Evolutionary conservation across 2,113 vertebrate genomes (phyloP), one percentile per base, ranked within the genome.

Genomic region (Tragelaphus imberbis): DNA sequence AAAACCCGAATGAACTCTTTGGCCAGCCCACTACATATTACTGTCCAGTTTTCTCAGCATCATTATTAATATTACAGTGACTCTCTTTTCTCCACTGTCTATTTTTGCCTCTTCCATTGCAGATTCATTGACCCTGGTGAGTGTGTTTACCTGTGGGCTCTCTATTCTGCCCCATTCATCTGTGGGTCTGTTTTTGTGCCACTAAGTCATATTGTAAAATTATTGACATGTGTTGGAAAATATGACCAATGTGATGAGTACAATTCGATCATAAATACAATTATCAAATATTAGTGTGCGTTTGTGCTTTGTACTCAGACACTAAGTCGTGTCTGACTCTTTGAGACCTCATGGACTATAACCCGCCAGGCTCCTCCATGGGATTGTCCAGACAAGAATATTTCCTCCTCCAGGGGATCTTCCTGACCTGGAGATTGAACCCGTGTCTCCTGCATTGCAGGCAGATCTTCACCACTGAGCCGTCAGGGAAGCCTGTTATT

Each of bases 251-350:
- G 15, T 36, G 53, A 53, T 86, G 11, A 89, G 23, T 55, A 68
- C 19, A 75, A 53, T 63, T 81, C 65, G n/a, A 7, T 49, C 17
- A 81, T 86, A 53, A 55, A 79, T 96, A 84, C 65, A 79, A 61
- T 51, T 51, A n/a, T 58, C 90, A 93, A 88, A 53, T 95, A 65
- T 77, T 65, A 95, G 21, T 44, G 36, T 88, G n/a, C n/a, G 11
- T 71, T 5, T 1, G 2, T 75, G 71, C 36, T 75, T 44, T 44
- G 21, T 44, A 44, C 71, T 44, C 10, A 75, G 21, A 25, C 6
- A 27, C 71, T 75, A 36, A 13, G 21, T 7, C 6, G 0, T 27
- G 40, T 44, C 71, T 25, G 36, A 77, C 71, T 44, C 40, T 77
- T 44, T 15, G 23, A 25, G 71, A 77, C 71, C 40, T 44, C 71